Base-by-base conservation (phyloP, 2,888 invertebrate genomes). In the Agonum fuliginosum region DNA sequence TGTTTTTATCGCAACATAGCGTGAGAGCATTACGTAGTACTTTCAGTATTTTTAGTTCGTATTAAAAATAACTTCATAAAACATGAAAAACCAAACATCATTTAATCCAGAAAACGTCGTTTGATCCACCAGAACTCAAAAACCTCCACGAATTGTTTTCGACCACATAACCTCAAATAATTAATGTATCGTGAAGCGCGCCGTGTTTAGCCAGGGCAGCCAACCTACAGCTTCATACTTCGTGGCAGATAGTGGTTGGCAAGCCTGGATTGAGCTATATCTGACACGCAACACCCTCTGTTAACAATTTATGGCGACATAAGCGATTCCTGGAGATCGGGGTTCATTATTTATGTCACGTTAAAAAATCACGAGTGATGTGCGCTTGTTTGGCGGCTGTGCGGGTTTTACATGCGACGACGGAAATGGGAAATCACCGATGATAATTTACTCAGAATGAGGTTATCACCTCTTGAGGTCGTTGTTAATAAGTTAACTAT, bases 251-350 rank as follows among this genome's bases (percentile, higher is more conserved):
- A 54, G 54, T 5, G 51, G 24, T 54, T 54, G 54, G 70, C 3
- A 30, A 41, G 37, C 19, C 34, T 72, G 54, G 27, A 70, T 70
- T 70, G 46, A 70, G 70, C 70, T 70, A 48, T 70, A 37, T 22
- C 41, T 14, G 70, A 27, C 70, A 43, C 70, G 70, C 70, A 46
- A 70, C 46, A 43, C 67, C 67, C 41, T 67, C 43, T 43, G 34
- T 67, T 41, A 67, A 67, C 67, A 41, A 67, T 67, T 67, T 43
- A 67, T 67, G n/a, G 41, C 34, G 22, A 67, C 67, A 41, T 67
- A 67, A 67, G 37, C 43, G 67, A 43, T 67, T 67, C 67, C 43
- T 22, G 67, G 67, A 67, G 67, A 43, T 22, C 14, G 27, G 6
- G 4, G 41, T 67, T 67, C 12, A 67, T 67, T 67, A 41, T 67